These are phyloP conservation scores for Schlechtendalia chinensis DNA, from an alignment of 1,140 invertebrate species.

Conservation along the genomic window DNA sequence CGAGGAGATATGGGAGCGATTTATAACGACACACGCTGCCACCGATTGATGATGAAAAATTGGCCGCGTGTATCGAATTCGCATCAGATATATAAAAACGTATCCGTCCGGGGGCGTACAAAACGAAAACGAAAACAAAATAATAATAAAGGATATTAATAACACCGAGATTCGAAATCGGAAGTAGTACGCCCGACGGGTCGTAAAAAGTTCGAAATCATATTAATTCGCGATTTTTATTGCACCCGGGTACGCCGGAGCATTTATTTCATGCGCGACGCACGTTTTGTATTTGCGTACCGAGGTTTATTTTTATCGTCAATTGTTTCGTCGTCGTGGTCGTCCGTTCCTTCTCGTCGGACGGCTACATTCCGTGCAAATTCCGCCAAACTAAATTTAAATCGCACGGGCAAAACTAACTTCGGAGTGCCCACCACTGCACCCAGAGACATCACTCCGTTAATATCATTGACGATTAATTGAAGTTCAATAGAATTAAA, in stretches of 20 bases:
- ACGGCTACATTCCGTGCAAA: too few species aligned
- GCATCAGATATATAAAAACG: slow-evolving; percentile 34
- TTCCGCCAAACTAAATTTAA: too few species aligned
- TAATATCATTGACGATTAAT: too few species aligned
- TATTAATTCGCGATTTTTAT: too few species aligned
- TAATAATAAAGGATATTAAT: slow-evolving; percentile 29
- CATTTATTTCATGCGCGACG: neutral
- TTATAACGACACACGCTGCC: slow-evolving; percentile 38
- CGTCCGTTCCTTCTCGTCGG: too few species aligned
- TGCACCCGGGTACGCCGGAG: neutral
- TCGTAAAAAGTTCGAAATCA: neutral
- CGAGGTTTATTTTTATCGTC: too few species aligned
- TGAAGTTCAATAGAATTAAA: too few species aligned
- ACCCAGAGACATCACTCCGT: too few species aligned
- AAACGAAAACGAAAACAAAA: neutral
- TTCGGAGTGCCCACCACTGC: too few species aligned
- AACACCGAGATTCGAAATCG: slow-evolving; percentile 19
- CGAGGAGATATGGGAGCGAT: neutral
- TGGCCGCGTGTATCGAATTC: slow-evolving; percentile 32
- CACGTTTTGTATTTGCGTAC: too few species aligned
- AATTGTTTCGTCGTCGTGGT: too few species aligned
- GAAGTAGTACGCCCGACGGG: slow-evolving; percentile 19
- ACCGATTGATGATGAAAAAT: slow-evolving; percentile 45
- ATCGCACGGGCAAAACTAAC: too few species aligned
- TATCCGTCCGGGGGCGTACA: neutral